phyloP scores from a whole-genome alignment of 2,797 vertebrate genomes.

The Anguilla anguilla region DNA sequence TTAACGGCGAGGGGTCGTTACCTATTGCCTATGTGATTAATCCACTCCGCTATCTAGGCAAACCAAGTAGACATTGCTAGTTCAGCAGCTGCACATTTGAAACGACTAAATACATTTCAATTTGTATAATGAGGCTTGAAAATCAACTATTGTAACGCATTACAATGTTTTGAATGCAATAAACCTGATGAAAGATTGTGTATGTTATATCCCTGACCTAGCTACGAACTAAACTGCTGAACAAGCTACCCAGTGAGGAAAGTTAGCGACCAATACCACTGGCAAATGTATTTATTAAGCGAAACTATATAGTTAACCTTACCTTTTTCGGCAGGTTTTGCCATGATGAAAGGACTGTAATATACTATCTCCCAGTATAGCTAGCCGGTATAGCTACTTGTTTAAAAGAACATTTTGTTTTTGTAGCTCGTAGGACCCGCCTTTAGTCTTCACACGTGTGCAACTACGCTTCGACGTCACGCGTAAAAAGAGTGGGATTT shows the following conservation, averaged over 20 bases:
- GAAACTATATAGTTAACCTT: neutral
- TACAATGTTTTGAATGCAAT: neutral
- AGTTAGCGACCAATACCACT: neutral
- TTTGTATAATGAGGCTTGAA: neutral
- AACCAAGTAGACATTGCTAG: neutral
- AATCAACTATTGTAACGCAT: neutral
- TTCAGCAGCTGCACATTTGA: neutral
- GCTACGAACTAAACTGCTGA: neutral
- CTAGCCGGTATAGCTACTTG: neutral
- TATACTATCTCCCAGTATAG: neutral
- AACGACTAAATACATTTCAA: neutral
- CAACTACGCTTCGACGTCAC: neutral
- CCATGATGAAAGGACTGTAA: neutral
- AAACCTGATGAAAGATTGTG: neutral
- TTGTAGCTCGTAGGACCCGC: constrained; percentile 4
- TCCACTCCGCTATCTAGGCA: neutral
- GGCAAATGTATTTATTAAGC: neutral
- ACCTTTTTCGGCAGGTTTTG: constrained; percentile 16
- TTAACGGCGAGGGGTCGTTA: neutral
- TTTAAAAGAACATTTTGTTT: constrained; percentile 20
- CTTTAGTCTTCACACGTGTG: neutral
- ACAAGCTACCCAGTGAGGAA: neutral
- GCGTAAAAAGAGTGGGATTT: neutral
- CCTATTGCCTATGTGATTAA: neutral
- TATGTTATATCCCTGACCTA: neutral